Evolutionary conservation across 2,113 vertebrate species (phyloP).

Genomic region (Platichthys flesus): DNA sequence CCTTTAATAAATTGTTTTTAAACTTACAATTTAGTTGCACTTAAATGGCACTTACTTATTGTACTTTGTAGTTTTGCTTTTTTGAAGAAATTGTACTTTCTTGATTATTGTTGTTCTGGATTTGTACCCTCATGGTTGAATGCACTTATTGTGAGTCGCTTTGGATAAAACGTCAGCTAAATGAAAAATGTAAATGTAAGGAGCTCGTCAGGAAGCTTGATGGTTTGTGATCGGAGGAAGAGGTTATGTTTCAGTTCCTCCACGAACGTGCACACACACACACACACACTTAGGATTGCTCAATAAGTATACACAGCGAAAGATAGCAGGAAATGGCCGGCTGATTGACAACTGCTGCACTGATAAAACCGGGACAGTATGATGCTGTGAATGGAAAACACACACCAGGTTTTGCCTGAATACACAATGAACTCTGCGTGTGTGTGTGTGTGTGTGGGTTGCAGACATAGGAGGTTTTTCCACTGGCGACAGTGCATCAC

Average conservation of each 20-base stretch:
- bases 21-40: no score
- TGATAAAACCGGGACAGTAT: slow-evolving; percentile 26
- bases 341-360: slow-evolving; percentile 44
- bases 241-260: slow-evolving; percentile 57
- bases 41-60: no score
- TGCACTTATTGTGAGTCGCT: no score
- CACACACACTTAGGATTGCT: slow-evolving; percentile 20
- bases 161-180: no score
- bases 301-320: neutral
- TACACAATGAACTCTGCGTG: neutral
- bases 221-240: neutral
- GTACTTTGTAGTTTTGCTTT: no score
- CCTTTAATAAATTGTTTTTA: no score
- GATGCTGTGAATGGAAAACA: slow-evolving; percentile 18
- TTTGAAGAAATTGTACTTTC: no score
- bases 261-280: neutral
- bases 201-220: slow-evolving; percentile 28
- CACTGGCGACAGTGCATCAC: slow-evolving; percentile 10
- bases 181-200: neutral
- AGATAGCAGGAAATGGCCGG: slow-evolving; percentile 38
- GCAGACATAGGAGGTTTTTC: slow-evolving; percentile 32
- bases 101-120: no score
- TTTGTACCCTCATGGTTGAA: no score
- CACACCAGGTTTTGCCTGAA: neutral
- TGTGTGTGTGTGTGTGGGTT: slow-evolving; percentile 10